Base-by-base conservation (phyloP, 2,888 invertebrate species). In the Yponomeuta sedellus region DNA sequence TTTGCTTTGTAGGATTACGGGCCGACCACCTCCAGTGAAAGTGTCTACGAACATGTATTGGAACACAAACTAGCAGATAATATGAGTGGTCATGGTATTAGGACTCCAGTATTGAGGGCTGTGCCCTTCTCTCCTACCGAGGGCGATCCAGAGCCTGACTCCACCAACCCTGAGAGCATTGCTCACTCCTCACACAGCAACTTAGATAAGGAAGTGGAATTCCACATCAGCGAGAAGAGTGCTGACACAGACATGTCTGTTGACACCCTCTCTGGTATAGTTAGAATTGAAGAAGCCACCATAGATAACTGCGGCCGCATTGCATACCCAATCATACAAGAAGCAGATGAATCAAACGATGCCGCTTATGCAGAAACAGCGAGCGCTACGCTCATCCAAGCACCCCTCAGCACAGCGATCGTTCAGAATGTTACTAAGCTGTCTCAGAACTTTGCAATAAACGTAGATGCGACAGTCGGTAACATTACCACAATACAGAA, bases 11-110 rank as follows among this genome's bases (percentile, higher is more conserved):
- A 92, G 92, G 85, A 85, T 88, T 89, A 88, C 85, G 88, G 92
- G 91, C 88, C 91, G 90, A 77, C 91, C 91, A 81, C 91, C 91
- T 79, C 91, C 91, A 88, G 82, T 89, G 88, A 90, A 84, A 86
- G 83, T 81, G 83, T 86, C 69, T 88, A 82, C 82, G 84, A 85
- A 72, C 83, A 84, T 80, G 81, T 85, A 74, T 82, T 87, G 86
- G 91, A 88, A 77, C 84, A 86, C 75, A 86, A 88, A 89, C 75
- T 91, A 89, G 83, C 82, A 76, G 84, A 86, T 73, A 83, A 78
- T 77, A 91, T 91, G 89, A 89, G 85, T 81, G 75, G 86, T 74
- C 81, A 85, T 72, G 16, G 44, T 16, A 84, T 88, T 71, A 83
- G 89, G 77, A 84, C 89, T 75, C 89, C 88, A 71, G 86, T 90